These are phyloP conservation scores for Dromas ardeola DNA, from an alignment of 2,113 vertebrate genomes.

Conservation along the genomic window DNA sequence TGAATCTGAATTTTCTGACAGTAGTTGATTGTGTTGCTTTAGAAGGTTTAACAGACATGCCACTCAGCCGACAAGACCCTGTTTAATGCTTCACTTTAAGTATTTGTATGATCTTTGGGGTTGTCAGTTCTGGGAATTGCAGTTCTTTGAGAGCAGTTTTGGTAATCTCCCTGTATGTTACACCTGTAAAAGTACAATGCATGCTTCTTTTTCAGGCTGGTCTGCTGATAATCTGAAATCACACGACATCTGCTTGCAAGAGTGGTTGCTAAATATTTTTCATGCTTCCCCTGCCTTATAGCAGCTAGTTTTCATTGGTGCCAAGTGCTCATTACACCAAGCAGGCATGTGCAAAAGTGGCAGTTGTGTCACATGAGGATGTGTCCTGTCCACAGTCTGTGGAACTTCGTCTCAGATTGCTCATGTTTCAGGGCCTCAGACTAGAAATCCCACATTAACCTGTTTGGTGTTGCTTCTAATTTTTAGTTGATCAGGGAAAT, in stretches of 20 bases:
- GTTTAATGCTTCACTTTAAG: conserved; percentile 60
- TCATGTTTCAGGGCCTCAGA: not conserved
- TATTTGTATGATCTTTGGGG: conserved; percentile 31
- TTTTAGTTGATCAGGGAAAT: not conserved
- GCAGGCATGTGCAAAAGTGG: not conserved
- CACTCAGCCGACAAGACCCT: conserved; percentile 49
- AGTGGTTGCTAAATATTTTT: not conserved
- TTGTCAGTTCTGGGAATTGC: conserved; percentile 41
- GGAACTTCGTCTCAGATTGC: not conserved
- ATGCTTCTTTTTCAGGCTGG: not conserved
- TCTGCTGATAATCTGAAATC: not conserved
- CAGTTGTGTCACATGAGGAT: not conserved
- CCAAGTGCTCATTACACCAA: not conserved
- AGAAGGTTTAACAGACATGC: conserved; percentile 66
- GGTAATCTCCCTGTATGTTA: not conserved
- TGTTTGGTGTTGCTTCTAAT: not conserved
- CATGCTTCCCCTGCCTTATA: not conserved
- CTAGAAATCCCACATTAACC: not conserved
- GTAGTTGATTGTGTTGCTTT: conserved; percentile 56
- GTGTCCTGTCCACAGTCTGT: not conserved
- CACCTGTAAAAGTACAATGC: not conserved
- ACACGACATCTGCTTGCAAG: not conserved
- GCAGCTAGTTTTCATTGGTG: not conserved
- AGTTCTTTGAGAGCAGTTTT: not conserved
- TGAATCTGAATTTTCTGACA: conserved; percentile 66